A percentile compares a stretch with the other conserved stretches of the same genome.
phyloP scores from a whole-genome alignment of 1,140 invertebrate genomes.

The Trigoniulus corallinus region DNA sequence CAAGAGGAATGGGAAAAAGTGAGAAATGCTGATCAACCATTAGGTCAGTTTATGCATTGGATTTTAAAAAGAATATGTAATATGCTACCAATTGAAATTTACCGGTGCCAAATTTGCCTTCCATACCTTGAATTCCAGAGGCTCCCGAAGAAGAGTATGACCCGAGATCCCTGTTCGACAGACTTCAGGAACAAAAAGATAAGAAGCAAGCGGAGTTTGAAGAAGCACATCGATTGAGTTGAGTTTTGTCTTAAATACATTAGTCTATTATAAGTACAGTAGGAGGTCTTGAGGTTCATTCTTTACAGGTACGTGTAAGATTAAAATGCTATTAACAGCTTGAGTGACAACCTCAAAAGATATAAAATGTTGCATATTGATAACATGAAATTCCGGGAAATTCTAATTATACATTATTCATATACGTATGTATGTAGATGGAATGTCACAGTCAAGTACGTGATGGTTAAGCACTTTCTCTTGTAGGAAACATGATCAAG shows the following conservation, averaged over 20 bases:
- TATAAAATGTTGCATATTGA: too few species aligned
- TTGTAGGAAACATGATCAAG: slow-evolving; percentile 90
- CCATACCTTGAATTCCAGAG: slow-evolving; percentile 36
- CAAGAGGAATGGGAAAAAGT: slow-evolving; percentile 94
- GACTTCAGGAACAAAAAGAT: slow-evolving; percentile 76
- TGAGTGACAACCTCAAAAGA: too few species aligned
- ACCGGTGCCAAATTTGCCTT: neutral
- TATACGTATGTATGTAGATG: too few species aligned
- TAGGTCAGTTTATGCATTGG: slow-evolving; percentile 52
- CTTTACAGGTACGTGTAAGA: neutral
- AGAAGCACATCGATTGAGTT: slow-evolving; percentile 83
- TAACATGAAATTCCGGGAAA: too few species aligned
- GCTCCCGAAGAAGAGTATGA: slow-evolving; percentile 56
- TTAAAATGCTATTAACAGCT: neutral
- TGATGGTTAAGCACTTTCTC: too few species aligned
- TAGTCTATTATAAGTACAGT: neutral
- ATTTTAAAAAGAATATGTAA: slow-evolving; percentile 6
- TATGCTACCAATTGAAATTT: slow-evolving; percentile 8
- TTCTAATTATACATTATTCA: too few species aligned
- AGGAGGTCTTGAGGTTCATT: neutral
- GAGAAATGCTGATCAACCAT: slow-evolving; percentile 65
- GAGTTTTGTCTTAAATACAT: slow-evolving; percentile 19
- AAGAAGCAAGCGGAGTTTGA: slow-evolving; percentile 85
- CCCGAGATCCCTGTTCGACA: slow-evolving; percentile 63
- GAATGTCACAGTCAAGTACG: too few species aligned